Percentiles rank a stretch among this genome's conserved stretches.
Evolutionary conservation across 2,797 vertebrate genomes (phyloP).

Genomic region (Parauchenoglanis ngamensis): DNA sequence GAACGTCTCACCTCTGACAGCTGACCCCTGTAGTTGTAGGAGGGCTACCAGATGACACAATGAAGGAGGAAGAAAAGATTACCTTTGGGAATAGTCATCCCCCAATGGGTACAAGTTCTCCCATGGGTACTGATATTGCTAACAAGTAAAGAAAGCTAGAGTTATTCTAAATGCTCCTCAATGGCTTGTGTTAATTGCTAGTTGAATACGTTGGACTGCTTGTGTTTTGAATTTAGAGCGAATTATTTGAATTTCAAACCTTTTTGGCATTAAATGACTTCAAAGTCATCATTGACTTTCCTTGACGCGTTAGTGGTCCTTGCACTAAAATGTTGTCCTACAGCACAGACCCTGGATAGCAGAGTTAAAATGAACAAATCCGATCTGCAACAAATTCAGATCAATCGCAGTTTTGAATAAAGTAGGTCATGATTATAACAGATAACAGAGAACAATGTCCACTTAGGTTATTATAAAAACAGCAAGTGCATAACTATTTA

Average conservation of each 20-base stretch:
- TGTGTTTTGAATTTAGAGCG: not conserved
- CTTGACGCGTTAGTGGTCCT: not conserved
- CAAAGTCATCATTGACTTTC: not conserved
- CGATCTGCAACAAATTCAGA: not conserved
- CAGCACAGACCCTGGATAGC: not conserved
- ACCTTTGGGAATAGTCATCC: slow-evolving; percentile 15
- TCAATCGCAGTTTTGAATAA: not conserved
- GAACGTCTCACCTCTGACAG: slow-evolving; percentile 46
- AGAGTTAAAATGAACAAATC: not conserved
- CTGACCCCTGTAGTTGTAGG: slow-evolving; percentile 32
- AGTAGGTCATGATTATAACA: not conserved
- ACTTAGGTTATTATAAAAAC: not conserved
- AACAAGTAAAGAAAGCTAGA: slow-evolving; percentile 19
- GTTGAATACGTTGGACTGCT: not conserved
- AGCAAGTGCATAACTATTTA: not conserved
- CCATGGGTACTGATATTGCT: slow-evolving; percentile 6
- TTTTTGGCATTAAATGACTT: not conserved
- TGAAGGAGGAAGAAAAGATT: slow-evolving; percentile 15
- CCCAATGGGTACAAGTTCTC: not conserved
- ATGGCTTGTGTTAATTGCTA: not conserved
- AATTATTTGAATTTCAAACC: not conserved
- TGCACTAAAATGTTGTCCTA: slow-evolving; percentile 8
- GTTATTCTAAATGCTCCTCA: slow-evolving; percentile 8
- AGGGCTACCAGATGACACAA: slow-evolving; percentile 19
- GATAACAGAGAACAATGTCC: not conserved